Evolutionary conservation across 2,888 invertebrate genomes (phyloP).

Genomic region (Archips crataeganus): DNA sequence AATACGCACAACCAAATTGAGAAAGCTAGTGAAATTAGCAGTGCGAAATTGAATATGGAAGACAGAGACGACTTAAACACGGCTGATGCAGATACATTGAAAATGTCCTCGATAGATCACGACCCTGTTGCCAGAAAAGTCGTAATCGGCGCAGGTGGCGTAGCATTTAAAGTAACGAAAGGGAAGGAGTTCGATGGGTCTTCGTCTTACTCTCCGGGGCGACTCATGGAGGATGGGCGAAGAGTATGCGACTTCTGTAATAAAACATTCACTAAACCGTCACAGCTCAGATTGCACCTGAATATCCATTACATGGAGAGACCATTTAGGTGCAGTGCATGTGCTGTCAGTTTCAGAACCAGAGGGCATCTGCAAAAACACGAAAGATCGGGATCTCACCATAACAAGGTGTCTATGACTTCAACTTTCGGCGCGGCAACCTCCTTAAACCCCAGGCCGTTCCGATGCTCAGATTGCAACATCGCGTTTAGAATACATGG

Average conservation of each 20-base stretch:
- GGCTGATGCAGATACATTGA: constrained; percentile 68
- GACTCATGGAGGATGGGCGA: constrained; percentile 90
- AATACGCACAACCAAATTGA: constrained; percentile 64
- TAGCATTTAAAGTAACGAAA: constrained; percentile 85
- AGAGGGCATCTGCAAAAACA: constrained; percentile 97
- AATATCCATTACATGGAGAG: constrained; percentile 98
- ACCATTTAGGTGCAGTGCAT: constrained; percentile 96
- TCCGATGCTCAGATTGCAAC: constrained; percentile 98
- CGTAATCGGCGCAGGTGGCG: constrained; percentile 88
- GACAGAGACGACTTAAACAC: constrained; percentile 65
- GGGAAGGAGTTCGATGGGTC: constrained; percentile 79
- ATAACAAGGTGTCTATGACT: constrained; percentile 96
- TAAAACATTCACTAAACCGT: constrained; percentile 96
- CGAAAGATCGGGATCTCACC: constrained; percentile 95
- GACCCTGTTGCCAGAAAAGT: constrained; percentile 85
- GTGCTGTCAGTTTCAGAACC: constrained; percentile 95
- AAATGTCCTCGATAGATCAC: constrained; percentile 71
- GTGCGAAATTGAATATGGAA: constrained; percentile 61
- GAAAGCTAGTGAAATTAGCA: constrained; percentile 60
- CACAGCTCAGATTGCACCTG: constrained; percentile 95
- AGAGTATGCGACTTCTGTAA: constrained; percentile 94
- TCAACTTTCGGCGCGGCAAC: constrained; percentile 94
- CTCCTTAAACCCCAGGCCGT: constrained; percentile 97
- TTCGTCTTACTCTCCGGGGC: constrained; percentile 78
- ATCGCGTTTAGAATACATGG: constrained; percentile 98